Evolutionary conservation across 2,113 vertebrate genomes (phyloP), one percentile per base, ranked within the genome.

Genomic region (Arenaria interpres): DNA sequence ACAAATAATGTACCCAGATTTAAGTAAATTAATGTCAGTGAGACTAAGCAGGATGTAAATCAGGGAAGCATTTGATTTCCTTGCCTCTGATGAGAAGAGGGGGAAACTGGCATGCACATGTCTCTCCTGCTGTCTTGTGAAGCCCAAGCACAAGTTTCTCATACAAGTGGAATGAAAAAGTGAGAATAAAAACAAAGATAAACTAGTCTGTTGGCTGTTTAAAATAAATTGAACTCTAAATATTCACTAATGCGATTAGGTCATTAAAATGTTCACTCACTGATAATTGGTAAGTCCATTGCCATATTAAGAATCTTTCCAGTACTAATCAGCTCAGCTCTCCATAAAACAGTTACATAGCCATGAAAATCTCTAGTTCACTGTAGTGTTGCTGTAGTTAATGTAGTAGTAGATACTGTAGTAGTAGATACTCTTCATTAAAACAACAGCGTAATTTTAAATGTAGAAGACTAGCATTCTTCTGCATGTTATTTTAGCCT

Each of bases 21-120:
- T 75, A 96, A 67, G 86, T 91, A 91, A 91, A 89, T 95, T 25
- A 89, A 76, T 54, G 30, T 78, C 77, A 87, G 74, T 62, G 63
- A 27, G 48, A 93, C 93, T 91, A 68, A 89, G 45, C 9, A 85
- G 77, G 35, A 88, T 78, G 72, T 68, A 97, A 94, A 89, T 73
- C 4, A 14, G 62, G 83, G 83, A 84, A 85, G 86, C 30, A 72
- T 89, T 95, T 90, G 14, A 90, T 93, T 92, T 94, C 62, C 41
- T 89, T 89, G 78, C 50, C 25, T 87, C 76, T 92, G 77, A 67
- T 89, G 73, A 97, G 66, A 85, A 50, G 46, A 79, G 48, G n/a
- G 39, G 57, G 45, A 76, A 84, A 84, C 37, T 3, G 3, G 66
- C 22, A 21, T 53, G 46, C 63, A 51, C 2, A 2, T 0, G 0